phyloP scores from a whole-genome alignment of 2,113 vertebrate species.

The Dunckerocampus dactyliophorus region DNA sequence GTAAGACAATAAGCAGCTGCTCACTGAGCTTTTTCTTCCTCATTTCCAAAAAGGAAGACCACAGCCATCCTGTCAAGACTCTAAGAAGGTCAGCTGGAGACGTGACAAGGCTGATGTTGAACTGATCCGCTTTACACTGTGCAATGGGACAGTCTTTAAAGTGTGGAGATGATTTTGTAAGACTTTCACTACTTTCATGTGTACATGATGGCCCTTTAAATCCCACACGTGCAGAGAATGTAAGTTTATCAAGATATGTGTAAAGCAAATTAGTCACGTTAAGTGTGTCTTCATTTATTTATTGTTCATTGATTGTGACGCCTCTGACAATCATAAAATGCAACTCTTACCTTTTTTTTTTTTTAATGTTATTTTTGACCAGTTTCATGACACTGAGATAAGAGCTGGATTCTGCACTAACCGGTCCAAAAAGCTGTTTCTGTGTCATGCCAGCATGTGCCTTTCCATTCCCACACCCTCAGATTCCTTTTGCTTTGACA shows the following conservation, averaged over 20 bases:
- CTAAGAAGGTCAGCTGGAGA: constrained; percentile 22
- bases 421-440: no score
- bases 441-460: constrained; percentile 33
- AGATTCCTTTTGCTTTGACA: constrained; percentile 14
- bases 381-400: not conserved
- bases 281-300: constrained; percentile 57
- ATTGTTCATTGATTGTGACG: constrained; percentile 45
- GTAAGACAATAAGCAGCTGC: constrained; percentile 62
- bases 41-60: constrained; percentile 29
- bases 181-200: constrained; percentile 26
- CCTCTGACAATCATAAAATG: constrained; percentile 60
- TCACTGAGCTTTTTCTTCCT: constrained; percentile 15
- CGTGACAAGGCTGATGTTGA: constrained; percentile 30
- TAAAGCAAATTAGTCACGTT: constrained; percentile 41
- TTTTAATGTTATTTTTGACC: no score
- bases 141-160: constrained; percentile 36
- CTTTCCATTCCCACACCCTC: constrained; percentile 27
- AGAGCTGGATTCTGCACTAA: no score
- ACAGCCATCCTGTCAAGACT: constrained; percentile 31
- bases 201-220: constrained; percentile 14
- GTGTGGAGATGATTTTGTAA: constrained; percentile 15
- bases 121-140: constrained; percentile 36
- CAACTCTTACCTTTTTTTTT: not conserved
- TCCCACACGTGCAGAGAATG: constrained; percentile 43
- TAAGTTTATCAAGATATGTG: constrained; percentile 39